A percentile compares a stretch with the other conserved stretches of the same genome.
phyloP scores from a whole-genome alignment of 2,113 vertebrate species.

The Rhipidura dahli region DNA sequence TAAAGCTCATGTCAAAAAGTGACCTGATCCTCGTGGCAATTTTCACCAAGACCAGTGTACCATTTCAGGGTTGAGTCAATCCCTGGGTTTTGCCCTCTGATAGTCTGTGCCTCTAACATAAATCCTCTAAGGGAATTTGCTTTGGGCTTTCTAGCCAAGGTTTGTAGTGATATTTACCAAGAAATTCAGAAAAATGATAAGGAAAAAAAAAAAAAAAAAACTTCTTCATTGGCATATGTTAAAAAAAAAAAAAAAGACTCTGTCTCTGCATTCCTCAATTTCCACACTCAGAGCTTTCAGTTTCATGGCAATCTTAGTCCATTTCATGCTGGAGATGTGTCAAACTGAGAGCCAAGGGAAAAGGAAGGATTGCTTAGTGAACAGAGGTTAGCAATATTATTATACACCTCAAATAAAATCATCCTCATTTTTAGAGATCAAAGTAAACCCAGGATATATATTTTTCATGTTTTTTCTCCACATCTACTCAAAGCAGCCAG shows the following conservation, averaged over 20 bases:
- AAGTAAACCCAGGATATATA: background rate
- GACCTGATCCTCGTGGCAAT: background rate
- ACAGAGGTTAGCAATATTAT: background rate
- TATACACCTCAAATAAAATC: slow-evolving; percentile 23
- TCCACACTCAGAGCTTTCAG: slow-evolving; percentile 19
- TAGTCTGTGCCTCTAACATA: background rate
- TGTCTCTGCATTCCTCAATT: slow-evolving; percentile 30
- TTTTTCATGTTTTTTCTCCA: slow-evolving; percentile 23
- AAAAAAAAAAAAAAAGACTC: slow-evolving; percentile 1
- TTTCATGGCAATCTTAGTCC: slow-evolving; percentile 39
- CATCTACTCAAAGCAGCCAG: background rate
- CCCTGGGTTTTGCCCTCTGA: background rate
- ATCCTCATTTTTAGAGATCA: slow-evolving; percentile 27
- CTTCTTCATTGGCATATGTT: background rate
- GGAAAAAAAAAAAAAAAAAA: background rate
- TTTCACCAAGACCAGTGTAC: background rate
- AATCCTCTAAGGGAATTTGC: background rate
- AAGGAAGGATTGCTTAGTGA: slow-evolving; percentile 20
- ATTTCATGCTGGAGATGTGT: slow-evolving; percentile 45
- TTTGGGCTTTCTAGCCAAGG: background rate
- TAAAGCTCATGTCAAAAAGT: background rate
- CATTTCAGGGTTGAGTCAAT: background rate
- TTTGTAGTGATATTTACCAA: slow-evolving; percentile 6
- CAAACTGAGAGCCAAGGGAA: background rate
- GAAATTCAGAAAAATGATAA: background rate